phyloP scores from a whole-genome alignment of 2,113 vertebrate genomes.

The Naja naja region DNA sequence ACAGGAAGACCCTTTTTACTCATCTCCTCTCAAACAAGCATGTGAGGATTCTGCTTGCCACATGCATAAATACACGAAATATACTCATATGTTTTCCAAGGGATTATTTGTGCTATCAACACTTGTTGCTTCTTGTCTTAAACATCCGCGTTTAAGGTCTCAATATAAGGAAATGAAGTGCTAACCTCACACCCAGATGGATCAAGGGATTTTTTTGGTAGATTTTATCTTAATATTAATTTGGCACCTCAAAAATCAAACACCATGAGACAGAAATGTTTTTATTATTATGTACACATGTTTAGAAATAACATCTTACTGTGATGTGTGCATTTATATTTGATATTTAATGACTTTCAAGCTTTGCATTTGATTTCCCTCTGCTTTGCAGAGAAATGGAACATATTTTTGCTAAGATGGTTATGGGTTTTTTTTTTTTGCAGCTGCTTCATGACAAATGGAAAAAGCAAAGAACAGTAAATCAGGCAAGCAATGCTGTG shows the following conservation, averaged over 20 bases:
- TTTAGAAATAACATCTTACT: slow-evolving; percentile 70
- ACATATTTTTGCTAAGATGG: slow-evolving; percentile 57
- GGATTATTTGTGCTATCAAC: neutral
- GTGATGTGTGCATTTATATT: slow-evolving; percentile 76
- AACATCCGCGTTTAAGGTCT: neutral
- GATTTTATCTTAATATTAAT: slow-evolving; percentile 67
- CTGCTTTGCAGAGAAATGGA: slow-evolving; percentile 61
- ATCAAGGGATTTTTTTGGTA: slow-evolving; percentile 64
- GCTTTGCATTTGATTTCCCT: slow-evolving; percentile 72
- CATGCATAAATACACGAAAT: neutral
- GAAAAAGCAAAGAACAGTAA: slow-evolving; percentile 53
- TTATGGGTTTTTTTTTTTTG: slow-evolving; percentile 41
- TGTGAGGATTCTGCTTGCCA: neutral
- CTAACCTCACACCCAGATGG: slow-evolving; percentile 71
- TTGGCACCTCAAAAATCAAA: slow-evolving; percentile 70
- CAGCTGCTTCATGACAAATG: slow-evolving; percentile 56
- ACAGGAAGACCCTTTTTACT: neutral
- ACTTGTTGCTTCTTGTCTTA: neutral
- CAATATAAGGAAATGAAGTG: slow-evolving; percentile 62
- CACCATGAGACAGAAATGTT: slow-evolving; percentile 70
- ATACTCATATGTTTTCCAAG: neutral
- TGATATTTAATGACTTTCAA: slow-evolving; percentile 74
- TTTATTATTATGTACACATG: slow-evolving; percentile 66
- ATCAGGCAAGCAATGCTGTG: slow-evolving; percentile 51
- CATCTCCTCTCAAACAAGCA: neutral